phyloP scores from a whole-genome alignment of 2,113 vertebrate species.

The Marmota monax region DNA sequence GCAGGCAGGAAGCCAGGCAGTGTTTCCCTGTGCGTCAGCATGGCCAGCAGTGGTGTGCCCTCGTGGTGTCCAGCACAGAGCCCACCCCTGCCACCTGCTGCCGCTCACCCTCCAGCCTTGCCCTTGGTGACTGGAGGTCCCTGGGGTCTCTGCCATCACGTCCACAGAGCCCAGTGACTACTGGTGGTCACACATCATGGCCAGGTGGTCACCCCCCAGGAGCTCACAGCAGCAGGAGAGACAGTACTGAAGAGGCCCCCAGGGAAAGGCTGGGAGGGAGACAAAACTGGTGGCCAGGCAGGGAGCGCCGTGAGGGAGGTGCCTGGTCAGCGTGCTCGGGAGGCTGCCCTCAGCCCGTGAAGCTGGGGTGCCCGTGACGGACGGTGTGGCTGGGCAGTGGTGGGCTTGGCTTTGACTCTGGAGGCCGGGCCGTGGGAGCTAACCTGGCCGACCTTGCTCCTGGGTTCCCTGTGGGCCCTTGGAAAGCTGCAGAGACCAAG shows the following conservation, averaged over 20 bases:
- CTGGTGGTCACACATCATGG: neutral
- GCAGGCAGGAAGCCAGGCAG: conserved; percentile 84
- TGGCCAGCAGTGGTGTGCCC: neutral
- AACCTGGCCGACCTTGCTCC: too few relatives aligned
- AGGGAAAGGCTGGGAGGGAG: neutral
- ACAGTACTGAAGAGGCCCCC: too few relatives aligned
- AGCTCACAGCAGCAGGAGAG: neutral
- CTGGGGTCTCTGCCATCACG: neutral
- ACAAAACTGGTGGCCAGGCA: neutral
- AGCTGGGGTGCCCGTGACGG: neutral
- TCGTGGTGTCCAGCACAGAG: too few relatives aligned
- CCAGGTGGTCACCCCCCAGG: too few relatives aligned
- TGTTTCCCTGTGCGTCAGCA: conserved; percentile 86
- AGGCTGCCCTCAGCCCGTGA: neutral
- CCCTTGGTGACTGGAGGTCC: neutral
- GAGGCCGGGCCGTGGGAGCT: neutral
- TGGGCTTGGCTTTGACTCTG: neutral
- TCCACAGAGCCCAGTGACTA: fast-evolving
- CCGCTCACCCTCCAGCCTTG: neutral
- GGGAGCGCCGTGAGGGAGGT: neutral
- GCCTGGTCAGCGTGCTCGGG: neutral
- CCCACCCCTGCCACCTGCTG: too few relatives aligned
- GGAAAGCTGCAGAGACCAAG: neutral
- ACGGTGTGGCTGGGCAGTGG: too few relatives aligned
- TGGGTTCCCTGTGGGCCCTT: neutral